A percentile compares a stretch with the other conserved stretches of the same genome.
phyloP scores from a whole-genome alignment of 1,140 invertebrate species.

The Heliothis virescens region DNA sequence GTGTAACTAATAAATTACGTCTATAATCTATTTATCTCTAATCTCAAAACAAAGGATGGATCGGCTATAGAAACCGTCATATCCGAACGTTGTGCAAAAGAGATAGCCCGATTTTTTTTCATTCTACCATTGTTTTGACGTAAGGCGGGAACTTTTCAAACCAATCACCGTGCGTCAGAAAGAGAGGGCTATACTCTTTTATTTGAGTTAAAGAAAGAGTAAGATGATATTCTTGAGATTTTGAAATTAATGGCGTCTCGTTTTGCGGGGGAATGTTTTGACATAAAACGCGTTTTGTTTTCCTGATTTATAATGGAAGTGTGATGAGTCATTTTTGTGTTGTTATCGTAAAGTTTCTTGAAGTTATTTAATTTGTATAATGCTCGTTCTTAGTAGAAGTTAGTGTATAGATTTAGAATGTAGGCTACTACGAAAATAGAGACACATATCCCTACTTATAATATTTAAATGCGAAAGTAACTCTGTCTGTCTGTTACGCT shows the following conservation, averaged over 20 bases:
- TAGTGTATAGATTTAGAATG: too few species aligned
- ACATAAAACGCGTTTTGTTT: not conserved
- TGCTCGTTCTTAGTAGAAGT: too few species aligned
- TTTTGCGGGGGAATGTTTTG: not conserved
- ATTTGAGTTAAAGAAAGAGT: constrained; percentile 33
- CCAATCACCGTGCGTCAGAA: constrained; percentile 19
- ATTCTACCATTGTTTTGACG: constrained; percentile 34
- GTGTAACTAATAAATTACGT: too few species aligned
- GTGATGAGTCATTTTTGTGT: not conserved
- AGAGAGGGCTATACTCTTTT: constrained; percentile 20
- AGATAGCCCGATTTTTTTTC: constrained; percentile 19
- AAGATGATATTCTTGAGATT: constrained; percentile 30
- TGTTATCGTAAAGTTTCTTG: not conserved
- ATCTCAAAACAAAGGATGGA: too few species aligned
- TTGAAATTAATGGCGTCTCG: not conserved
- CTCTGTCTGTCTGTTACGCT: too few species aligned
- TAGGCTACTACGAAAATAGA: too few species aligned
- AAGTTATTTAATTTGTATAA: too few species aligned
- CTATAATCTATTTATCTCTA: too few species aligned
- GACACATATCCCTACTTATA: too few species aligned
- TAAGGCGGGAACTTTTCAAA: constrained; percentile 38
- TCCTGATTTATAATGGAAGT: too few species aligned
- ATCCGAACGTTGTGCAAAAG: constrained; percentile 9
- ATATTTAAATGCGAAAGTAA: too few species aligned
- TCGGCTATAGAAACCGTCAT: not conserved